These are phyloP conservation scores for Phoxinus phoxinus DNA, from an alignment of 2,113 vertebrate species.

Conservation along the genomic window DNA sequence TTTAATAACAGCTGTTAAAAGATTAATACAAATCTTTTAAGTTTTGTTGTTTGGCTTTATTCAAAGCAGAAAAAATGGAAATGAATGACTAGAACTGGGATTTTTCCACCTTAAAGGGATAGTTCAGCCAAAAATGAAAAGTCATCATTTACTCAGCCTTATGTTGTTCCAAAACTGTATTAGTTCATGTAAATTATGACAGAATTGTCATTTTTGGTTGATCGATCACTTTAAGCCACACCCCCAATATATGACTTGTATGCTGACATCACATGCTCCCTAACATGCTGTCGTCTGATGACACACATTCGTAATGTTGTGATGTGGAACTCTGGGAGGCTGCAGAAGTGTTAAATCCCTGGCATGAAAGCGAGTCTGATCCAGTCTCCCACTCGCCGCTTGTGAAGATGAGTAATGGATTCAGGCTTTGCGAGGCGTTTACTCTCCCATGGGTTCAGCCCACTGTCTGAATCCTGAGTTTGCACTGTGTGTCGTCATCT, in stretches of 20 bases:
- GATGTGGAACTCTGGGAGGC: constrained; percentile 3
- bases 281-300: background rate
- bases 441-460: background rate
- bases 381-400: background rate
- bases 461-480: constrained; percentile 22
- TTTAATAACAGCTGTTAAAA: background rate
- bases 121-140: too few species aligned
- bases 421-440: constrained; percentile 6
- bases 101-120: background rate
- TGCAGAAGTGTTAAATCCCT: constrained; percentile 11
- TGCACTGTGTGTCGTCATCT: constrained; percentile 56
- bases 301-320: background rate
- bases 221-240: background rate
- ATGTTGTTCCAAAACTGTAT: too few species aligned
- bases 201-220: too few species aligned
- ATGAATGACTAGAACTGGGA: background rate
- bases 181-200: too few species aligned
- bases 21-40: background rate
- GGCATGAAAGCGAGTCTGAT: constrained; percentile 4
- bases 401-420: constrained; percentile 24
- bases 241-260: background rate
- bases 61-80: background rate
- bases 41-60: background rate
- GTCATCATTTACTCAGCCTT: too few species aligned
- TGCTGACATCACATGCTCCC: background rate